Conservation (phyloP, 2,113 vertebrate species). For the Ramphastos sulfuratus region DNA sequence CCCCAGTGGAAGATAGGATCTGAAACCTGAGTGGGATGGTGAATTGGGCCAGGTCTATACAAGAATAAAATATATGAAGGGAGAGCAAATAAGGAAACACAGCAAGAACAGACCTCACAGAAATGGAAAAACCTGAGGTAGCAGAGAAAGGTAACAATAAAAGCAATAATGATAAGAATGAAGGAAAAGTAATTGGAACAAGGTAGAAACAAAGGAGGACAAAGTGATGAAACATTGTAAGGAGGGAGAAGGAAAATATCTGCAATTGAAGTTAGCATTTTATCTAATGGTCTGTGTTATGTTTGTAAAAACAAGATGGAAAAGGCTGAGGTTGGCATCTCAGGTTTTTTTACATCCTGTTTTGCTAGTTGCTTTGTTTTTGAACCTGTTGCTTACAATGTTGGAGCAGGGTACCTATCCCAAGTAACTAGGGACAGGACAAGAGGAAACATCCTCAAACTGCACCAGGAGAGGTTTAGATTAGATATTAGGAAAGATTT, state of each 20-base stretch:
- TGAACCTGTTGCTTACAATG: not conserved
- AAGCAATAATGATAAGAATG: not conserved
- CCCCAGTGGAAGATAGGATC: not conserved
- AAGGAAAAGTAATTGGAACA: not conserved
- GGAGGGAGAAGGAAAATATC: not conserved
- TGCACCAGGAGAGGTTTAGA: no score
- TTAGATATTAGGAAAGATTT: no score
- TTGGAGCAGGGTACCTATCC: not conserved
- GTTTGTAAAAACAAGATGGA: not conserved
- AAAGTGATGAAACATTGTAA: not conserved
- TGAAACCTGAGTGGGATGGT: not conserved
- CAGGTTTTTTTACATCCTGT: not conserved
- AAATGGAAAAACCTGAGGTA: not conserved
- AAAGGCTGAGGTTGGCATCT: not conserved
- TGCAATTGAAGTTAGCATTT: not conserved
- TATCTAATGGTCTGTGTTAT: not conserved
- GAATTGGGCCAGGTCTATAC: not conserved
- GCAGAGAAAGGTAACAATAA: not conserved
- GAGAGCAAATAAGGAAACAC: not conserved
- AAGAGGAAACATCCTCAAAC: no score
- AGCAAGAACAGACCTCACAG: not conserved
- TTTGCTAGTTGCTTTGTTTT: not conserved
- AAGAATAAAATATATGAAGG: not conserved
- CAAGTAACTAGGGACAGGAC: no score
- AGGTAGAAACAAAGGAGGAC: not conserved